Evolutionary conservation across 2,113 vertebrate genomes (phyloP).

Genomic region (Heterotis niloticus): DNA sequence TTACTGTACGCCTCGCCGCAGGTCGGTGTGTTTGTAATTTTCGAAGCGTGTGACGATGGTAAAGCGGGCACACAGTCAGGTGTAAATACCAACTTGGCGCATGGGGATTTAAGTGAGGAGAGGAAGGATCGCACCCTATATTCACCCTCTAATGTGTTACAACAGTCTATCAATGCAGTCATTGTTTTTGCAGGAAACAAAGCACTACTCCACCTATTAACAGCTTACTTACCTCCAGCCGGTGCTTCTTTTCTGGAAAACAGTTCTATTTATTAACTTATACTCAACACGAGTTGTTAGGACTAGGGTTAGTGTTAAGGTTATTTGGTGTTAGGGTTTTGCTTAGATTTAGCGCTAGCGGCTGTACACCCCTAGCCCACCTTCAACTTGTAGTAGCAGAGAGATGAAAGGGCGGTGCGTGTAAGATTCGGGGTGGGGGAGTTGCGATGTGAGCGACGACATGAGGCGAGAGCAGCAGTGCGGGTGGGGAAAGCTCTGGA

Average conservation of each 20-base stretch:
- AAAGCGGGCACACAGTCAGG: not conserved
- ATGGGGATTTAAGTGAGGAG: not conserved
- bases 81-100: conserved; percentile 11
- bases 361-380: not conserved
- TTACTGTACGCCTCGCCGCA: not conserved
- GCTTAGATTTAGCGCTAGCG: too few species aligned
- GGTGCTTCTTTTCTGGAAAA: too few species aligned
- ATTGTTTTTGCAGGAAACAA: not conserved
- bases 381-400: not conserved
- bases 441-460: not conserved
- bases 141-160: not conserved
- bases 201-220: too few species aligned
- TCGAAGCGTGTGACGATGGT: conserved; percentile 6
- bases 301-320: too few species aligned
- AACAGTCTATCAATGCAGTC: not conserved
- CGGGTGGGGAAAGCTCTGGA: not conserved
- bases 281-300: too few species aligned
- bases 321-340: not conserved
- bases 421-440: not conserved
- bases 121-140: not conserved
- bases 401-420: not conserved
- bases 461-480: not conserved
- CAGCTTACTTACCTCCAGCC: too few species aligned
- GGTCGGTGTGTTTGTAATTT: not conserved
- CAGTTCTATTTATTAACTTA: too few species aligned